Evolutionary conservation across 2,888 invertebrate species (phyloP).

Genomic region (Meiosimyza decipiens): DNA sequence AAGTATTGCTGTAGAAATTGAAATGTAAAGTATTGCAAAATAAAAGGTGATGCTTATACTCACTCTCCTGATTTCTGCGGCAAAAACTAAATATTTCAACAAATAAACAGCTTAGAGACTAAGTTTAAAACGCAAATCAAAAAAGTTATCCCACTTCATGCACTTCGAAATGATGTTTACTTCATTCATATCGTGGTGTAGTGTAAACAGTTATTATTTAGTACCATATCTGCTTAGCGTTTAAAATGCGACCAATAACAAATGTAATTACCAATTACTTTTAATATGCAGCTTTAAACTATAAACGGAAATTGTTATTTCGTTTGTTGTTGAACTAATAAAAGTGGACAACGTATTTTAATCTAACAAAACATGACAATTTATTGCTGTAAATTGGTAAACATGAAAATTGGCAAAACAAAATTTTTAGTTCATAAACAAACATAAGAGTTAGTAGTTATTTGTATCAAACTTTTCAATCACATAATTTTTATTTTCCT

Average conservation of each 20-base stretch:
- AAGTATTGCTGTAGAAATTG: too few relatives aligned
- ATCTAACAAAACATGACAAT: neutral
- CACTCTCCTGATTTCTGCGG: too few relatives aligned
- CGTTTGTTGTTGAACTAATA: slow-evolving; percentile 14
- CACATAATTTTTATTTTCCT: neutral
- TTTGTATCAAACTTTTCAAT: neutral
- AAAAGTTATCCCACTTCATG: slow-evolving; percentile 24
- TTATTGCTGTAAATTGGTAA: neutral
- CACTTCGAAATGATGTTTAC: slow-evolving; percentile 19
- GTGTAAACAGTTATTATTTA: slow-evolving; percentile 57
- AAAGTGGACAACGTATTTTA: neutral
- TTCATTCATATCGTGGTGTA: slow-evolving; percentile 7
- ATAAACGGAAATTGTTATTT: slow-evolving; percentile 15
- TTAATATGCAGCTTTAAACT: neutral
- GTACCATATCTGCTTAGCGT: slow-evolving; percentile 51
- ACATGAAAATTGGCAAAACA: slow-evolving; percentile 1
- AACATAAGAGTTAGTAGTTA: neutral
- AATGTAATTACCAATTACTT: slow-evolving; percentile 6
- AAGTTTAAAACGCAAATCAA: neutral
- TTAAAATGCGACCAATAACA: slow-evolving; percentile 47
- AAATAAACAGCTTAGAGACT: too few relatives aligned
- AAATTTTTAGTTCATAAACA: neutral
- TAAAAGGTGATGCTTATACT: too few relatives aligned
- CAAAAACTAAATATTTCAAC: too few relatives aligned
- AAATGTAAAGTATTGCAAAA: too few relatives aligned